Conservation (phyloP, 2,113 vertebrate genomes). For the Scalopus aquaticus region DNA sequence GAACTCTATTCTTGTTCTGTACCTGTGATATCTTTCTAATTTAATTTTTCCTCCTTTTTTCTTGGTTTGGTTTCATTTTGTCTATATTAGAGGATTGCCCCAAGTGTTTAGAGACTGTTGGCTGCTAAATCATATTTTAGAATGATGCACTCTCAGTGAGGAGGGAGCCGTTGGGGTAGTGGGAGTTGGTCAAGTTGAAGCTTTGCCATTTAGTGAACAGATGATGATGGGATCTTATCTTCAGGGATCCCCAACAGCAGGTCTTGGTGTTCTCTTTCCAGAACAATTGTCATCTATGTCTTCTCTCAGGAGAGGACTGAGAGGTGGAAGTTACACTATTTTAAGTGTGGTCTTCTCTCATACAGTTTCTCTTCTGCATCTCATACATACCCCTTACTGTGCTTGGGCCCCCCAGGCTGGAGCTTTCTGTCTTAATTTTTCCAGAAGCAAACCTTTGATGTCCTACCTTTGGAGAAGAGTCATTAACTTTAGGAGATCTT, state of each 20-base stretch:
- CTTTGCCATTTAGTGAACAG: neutral
- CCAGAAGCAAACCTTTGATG: neutral
- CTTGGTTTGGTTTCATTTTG: neutral
- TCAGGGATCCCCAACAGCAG: neutral
- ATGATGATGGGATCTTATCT: neutral
- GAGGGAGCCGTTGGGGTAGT: neutral
- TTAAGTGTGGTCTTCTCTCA: neutral
- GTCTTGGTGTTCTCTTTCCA: neutral
- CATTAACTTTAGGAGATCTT: neutral
- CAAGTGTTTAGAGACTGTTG: neutral
- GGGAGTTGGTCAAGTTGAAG: too few relatives aligned
- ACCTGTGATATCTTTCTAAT: neutral
- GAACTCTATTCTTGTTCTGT: neutral
- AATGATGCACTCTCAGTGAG: neutral
- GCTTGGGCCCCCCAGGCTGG: fast-evolving
- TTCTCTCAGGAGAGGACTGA: too few relatives aligned
- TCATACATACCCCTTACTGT: neutral
- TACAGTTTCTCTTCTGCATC: neutral
- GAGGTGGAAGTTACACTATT: neutral
- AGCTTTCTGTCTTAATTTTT: neutral
- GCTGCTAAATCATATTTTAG: neutral
- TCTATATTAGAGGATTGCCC: neutral
- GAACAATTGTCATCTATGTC: neutral
- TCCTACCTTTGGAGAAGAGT: neutral
- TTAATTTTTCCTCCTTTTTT: neutral